Conservation (phyloP, 2,797 vertebrate genomes). For the Lagocephalus sceleratus region DNA sequence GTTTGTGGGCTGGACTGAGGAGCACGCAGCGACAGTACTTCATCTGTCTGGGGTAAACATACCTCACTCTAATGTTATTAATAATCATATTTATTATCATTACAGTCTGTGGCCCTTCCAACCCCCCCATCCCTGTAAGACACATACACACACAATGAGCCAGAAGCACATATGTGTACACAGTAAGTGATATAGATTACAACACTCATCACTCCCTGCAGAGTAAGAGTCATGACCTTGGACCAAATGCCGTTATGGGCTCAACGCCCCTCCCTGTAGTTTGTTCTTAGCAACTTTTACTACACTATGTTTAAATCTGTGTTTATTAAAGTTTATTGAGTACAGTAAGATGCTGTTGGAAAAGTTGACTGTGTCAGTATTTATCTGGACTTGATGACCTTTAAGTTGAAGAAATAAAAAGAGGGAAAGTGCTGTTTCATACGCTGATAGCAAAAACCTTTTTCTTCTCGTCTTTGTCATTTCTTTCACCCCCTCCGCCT, state of each 20-base stretch:
- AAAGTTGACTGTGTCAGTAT: no score
- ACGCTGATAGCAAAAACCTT: background rate
- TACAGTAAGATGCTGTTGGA: no score
- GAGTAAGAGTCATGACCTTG: constrained; percentile 49
- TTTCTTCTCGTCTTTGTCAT: background rate
- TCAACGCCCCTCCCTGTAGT: background rate
- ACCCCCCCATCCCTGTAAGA: background rate
- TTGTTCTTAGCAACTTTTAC: background rate
- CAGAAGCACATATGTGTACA: constrained; percentile 13
- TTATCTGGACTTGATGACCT: no score
- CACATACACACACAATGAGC: constrained; percentile 21
- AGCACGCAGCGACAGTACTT: constrained; percentile 39
- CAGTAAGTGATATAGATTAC: constrained; percentile 60
- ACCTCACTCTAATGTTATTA: constrained; percentile 57
- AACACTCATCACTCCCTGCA: constrained; percentile 29
- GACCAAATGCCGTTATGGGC: constrained; percentile 33
- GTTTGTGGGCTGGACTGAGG: constrained; percentile 15
- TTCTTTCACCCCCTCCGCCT: constrained; percentile 6
- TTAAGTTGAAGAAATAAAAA: no score
- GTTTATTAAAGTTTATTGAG: background rate
- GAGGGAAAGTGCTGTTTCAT: no score
- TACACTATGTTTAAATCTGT: background rate
- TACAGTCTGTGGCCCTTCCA: constrained; percentile 43
- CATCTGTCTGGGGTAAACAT: constrained; percentile 41
- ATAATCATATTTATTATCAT: constrained; percentile 66